These are phyloP conservation scores for Furcula furcula DNA, from an alignment of 2,888 invertebrate species.

Conservation along the genomic window DNA sequence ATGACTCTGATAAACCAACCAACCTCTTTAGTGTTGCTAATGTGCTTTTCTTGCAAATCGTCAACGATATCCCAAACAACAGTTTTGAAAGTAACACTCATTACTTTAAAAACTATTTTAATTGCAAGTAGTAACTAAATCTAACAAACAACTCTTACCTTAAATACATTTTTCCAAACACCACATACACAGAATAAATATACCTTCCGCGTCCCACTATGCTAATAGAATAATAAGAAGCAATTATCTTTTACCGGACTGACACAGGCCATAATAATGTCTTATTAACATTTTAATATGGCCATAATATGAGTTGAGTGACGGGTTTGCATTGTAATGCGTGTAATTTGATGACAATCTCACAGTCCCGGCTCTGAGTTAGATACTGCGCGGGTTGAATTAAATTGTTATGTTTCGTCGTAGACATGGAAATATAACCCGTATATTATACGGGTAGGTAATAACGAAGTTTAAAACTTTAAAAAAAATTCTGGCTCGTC, in stretches of 20 bases:
- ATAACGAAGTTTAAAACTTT: too few species aligned
- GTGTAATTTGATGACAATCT: constrained; percentile 18
- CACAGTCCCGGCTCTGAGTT: constrained; percentile 11
- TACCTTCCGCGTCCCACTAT: constrained; percentile 16
- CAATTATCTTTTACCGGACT: constrained; percentile 35
- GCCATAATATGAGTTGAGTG: constrained; percentile 26
- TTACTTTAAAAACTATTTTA: too few species aligned
- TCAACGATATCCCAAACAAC: too few species aligned
- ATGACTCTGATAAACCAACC: too few species aligned
- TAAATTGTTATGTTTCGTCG: constrained; percentile 1
- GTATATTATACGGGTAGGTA: background rate
- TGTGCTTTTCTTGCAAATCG: too few species aligned
- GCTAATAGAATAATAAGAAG: constrained; percentile 32
- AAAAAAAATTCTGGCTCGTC: too few species aligned
- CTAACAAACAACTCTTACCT: too few species aligned
- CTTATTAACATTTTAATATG: constrained; percentile 37
- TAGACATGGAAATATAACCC: background rate
- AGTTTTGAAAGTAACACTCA: too few species aligned
- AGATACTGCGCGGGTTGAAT: constrained; percentile 13
- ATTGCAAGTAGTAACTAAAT: too few species aligned
- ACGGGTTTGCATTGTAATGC: constrained; percentile 24
- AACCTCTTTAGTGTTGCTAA: too few species aligned
- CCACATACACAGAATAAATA: too few species aligned
- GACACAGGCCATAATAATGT: constrained; percentile 31
- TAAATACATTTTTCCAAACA: too few species aligned